A percentile compares a stretch with the other conserved stretches of the same genome.
phyloP scores from a whole-genome alignment of 2,888 invertebrate species.

The Cataglyphis altisquamis region DNA sequence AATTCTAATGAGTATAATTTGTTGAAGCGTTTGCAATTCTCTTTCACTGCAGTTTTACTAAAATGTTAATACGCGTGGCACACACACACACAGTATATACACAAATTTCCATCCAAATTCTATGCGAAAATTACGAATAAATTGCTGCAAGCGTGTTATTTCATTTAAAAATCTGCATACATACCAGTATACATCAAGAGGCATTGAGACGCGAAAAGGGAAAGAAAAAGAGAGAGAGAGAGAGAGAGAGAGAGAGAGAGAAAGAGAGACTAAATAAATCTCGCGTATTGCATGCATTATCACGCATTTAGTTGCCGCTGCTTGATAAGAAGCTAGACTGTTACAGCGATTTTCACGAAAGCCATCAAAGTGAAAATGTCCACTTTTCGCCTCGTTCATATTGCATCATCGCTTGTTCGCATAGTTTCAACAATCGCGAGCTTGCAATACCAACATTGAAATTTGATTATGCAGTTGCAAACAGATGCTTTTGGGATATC shows the following conservation, averaged over 20 bases:
- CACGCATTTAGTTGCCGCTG: neutral
- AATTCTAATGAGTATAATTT: conserved; percentile 33
- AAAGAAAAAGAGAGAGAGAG: neutral
- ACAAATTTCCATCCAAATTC: neutral
- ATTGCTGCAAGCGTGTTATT: neutral
- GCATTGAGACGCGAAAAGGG: neutral
- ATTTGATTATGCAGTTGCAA: conserved; percentile 31
- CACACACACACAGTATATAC: neutral
- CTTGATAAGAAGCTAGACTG: neutral
- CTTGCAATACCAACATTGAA: conserved; percentile 36
- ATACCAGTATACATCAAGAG: neutral
- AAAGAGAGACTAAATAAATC: neutral
- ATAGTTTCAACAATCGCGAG: conserved; percentile 1
- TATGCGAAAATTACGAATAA: conserved; percentile 3
- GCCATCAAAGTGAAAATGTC: neutral
- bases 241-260: neutral
- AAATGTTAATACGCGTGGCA: neutral
- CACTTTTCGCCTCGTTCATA: conserved; percentile 19
- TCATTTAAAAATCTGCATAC: neutral
- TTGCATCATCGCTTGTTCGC: neutral
- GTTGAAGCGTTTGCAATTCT: neutral
- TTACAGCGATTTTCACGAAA: conserved; percentile 22
- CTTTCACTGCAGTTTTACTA: conserved; percentile 1
- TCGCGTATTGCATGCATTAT: neutral
- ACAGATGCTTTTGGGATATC: neutral